These are phyloP conservation scores for Acanthiza pusilla DNA, from an alignment of 2,797 vertebrate genomes.

Conservation along the genomic window DNA sequence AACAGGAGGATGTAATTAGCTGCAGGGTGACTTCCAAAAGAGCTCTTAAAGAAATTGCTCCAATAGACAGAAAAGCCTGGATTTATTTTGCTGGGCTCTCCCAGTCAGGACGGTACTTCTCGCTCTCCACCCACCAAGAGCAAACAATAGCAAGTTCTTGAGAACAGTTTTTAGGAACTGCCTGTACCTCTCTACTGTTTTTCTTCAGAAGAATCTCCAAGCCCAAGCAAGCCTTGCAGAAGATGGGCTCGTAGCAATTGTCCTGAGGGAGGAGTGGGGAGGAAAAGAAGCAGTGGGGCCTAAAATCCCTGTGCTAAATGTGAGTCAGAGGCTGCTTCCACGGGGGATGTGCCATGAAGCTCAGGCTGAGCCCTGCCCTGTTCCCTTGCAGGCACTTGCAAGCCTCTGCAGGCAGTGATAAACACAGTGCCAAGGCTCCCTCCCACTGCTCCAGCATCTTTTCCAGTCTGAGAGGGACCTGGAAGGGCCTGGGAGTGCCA, in stretches of 20 bases:
- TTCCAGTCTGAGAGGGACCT: not conserved
- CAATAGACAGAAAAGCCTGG: not conserved
- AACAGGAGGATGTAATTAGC: not conserved
- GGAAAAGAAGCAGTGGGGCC: too few species aligned
- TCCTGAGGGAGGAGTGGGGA: fast-evolving
- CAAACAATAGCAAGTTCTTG: not conserved
- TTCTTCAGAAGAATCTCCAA: not conserved
- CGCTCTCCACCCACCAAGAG: not conserved
- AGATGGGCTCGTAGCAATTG: not conserved
- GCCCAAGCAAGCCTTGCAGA: not conserved
- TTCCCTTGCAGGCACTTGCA: not conserved
- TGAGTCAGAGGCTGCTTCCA: not conserved
- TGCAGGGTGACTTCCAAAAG: not conserved
- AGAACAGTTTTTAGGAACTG: not conserved
- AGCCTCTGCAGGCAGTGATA: not conserved
- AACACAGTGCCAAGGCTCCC: not conserved
- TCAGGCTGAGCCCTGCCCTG: not conserved
- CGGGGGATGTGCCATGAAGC: not conserved
- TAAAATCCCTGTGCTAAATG: not conserved
- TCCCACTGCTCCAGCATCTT: too few species aligned
- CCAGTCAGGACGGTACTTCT: not conserved
- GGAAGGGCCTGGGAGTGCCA: not conserved
- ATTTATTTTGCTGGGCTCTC: not conserved
- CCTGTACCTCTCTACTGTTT: not conserved
- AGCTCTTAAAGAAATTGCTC: not conserved